Evolutionary conservation across 2,888 invertebrate species (phyloP).

Genomic region (Volucella zonaria): DNA sequence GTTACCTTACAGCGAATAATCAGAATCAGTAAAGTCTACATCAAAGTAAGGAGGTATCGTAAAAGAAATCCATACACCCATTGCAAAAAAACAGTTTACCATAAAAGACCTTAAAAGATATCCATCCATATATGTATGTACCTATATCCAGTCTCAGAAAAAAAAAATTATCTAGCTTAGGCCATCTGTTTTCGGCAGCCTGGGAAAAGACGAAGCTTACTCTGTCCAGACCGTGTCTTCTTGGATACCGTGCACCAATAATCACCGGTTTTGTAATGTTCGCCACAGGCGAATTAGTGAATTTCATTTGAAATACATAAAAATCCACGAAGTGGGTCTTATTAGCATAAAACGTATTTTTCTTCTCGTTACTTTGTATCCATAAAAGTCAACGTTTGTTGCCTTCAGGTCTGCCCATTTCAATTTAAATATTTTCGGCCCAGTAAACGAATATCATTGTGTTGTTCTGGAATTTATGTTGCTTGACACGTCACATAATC

Average conservation of each 20-base stretch:
- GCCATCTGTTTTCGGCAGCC: no score
- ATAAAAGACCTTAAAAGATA: no score
- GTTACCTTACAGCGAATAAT: no score
- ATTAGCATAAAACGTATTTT: conserved; percentile 51
- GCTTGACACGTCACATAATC: not conserved
- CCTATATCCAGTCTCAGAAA: no score
- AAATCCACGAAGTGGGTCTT: conserved; percentile 35
- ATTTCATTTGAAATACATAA: conserved; percentile 25
- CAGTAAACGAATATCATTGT: conserved; percentile 26
- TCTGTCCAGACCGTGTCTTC: not conserved
- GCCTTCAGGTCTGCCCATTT: conserved; percentile 4
- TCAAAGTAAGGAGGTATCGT: no score
- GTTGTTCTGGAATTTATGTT: conserved; percentile 4
- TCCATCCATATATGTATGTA: no score
- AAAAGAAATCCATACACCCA: no score
- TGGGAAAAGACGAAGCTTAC: no score
- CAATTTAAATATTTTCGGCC: not conserved
- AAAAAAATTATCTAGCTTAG: no score
- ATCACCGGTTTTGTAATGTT: conserved; percentile 14
- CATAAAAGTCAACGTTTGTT: not conserved
- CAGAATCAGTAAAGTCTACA: no score
- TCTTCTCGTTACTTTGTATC: not conserved
- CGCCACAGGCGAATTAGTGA: conserved; percentile 24
- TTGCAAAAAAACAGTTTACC: no score
- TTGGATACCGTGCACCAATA: not conserved